Evolutionary conservation across 2,113 vertebrate genomes (phyloP).

Genomic region (Natator depressus): DNA sequence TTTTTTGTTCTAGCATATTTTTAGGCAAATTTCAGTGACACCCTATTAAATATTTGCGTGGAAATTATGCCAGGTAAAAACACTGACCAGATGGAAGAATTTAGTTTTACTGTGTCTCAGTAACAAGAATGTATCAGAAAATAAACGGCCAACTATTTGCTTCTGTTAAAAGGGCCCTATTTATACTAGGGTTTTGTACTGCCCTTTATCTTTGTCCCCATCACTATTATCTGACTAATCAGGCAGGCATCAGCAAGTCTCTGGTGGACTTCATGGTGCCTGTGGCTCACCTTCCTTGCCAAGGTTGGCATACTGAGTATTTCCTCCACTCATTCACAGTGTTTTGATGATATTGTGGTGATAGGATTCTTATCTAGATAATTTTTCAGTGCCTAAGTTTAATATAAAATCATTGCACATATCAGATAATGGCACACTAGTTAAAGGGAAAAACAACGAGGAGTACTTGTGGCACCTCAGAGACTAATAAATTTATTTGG

Average conservation of each 20-base stretch:
- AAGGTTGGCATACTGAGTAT: neutral
- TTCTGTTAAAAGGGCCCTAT: neutral
- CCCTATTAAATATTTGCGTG: neutral
- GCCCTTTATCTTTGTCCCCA: neutral
- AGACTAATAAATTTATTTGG: too few species aligned
- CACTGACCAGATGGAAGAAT: neutral
- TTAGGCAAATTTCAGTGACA: neutral
- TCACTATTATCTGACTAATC: neutral
- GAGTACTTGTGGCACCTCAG: too few species aligned
- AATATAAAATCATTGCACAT: neutral
- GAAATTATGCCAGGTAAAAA: neutral
- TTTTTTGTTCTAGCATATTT: neutral
- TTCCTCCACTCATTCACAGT: fast-evolving
- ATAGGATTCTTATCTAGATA: neutral
- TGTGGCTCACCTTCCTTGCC: neutral
- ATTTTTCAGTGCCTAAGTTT: neutral
- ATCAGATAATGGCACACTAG: neutral
- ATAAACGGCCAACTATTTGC: neutral
- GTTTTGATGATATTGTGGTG: neutral
- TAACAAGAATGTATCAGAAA: neutral
- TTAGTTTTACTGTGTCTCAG: fast-evolving
- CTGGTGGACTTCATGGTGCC: neutral
- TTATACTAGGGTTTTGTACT: neutral
- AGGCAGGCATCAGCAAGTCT: neutral
- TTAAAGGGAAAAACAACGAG: neutral